Conservation (phyloP, 1,140 invertebrate genomes). For the Tetragonula clypearis region DNA sequence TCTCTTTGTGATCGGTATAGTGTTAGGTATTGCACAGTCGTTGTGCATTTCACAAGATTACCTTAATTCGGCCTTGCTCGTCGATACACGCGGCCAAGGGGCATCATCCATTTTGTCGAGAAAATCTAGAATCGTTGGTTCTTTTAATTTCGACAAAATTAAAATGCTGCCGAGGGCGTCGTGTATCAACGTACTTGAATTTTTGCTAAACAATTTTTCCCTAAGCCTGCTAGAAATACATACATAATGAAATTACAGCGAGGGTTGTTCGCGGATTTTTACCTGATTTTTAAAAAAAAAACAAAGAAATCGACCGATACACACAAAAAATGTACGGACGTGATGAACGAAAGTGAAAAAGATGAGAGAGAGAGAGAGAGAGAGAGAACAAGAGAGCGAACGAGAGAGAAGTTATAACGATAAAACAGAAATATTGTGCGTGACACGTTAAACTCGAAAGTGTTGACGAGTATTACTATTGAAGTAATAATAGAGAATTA, state of each 20-base stretch:
- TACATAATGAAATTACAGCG: conserved; percentile 21
- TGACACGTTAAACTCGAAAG: conserved; percentile 40
- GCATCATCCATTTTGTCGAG: not conserved
- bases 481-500: conserved; percentile 64
- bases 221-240: conserved; percentile 25
- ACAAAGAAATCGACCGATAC: conserved; percentile 25
- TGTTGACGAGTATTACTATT: conserved; percentile 63
- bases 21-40: conserved; percentile 42
- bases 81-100: not conserved
- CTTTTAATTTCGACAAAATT: not conserved
- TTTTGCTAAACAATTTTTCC: conserved; percentile 42
- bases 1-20: conserved; percentile 18
- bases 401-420: conserved; percentile 46
- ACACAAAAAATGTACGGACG: conserved; percentile 26
- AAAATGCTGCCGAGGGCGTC: not conserved
- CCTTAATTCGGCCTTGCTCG: conserved; percentile 34
- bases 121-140: not conserved
- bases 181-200: conserved; percentile 16
- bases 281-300: conserved; percentile 48
- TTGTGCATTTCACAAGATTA: conserved; percentile 26
- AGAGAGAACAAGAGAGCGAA: conserved; percentile 32
- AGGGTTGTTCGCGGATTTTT: conserved; percentile 49
- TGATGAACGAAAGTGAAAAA: conserved; percentile 43
- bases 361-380: conserved; percentile 26
- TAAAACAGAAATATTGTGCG: conserved; percentile 40